Percentiles rank a stretch among this genome's conserved stretches.
Evolutionary conservation across 2,797 vertebrate genomes (phyloP).

Genomic region (Alectoris magna): DNA sequence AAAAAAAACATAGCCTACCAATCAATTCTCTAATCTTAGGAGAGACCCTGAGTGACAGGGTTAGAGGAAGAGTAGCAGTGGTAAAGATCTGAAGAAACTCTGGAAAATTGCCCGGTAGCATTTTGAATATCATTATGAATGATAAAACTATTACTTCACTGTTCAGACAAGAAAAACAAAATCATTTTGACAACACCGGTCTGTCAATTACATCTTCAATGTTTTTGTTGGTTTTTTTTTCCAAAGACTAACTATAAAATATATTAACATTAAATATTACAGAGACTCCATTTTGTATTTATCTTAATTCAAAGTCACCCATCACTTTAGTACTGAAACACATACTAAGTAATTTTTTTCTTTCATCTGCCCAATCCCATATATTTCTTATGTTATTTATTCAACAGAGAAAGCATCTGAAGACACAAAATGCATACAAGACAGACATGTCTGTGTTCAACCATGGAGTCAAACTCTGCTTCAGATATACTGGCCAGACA

Average conservation of each 20-base stretch:
- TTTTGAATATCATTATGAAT: neutral
- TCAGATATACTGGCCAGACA: neutral
- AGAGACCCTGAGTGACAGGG: neutral
- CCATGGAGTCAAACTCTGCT: neutral
- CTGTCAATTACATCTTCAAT: neutral
- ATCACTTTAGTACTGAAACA: neutral
- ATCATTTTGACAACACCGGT: neutral
- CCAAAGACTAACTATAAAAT: neutral
- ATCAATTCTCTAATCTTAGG: neutral
- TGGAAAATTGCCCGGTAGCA: neutral
- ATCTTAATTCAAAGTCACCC: neutral
- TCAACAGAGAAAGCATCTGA: neutral
- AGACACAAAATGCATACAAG: neutral
- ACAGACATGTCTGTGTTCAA: neutral
- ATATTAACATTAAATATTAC: neutral
- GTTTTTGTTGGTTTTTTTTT: neutral
- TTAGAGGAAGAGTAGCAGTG: neutral
- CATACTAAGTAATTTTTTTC: neutral
- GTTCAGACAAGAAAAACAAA: neutral
- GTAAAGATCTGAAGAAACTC: neutral
- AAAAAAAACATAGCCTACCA: neutral
- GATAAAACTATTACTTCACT: neutral
- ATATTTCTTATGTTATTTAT: neutral
- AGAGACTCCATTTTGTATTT: neutral
- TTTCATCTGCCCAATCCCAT: neutral